A percentile compares a stretch with the other conserved stretches of the same genome.
These are phyloP conservation scores for Clarias laeviceps DNA, from an alignment of 2,797 vertebrate genomes.

Conservation along the genomic window DNA sequence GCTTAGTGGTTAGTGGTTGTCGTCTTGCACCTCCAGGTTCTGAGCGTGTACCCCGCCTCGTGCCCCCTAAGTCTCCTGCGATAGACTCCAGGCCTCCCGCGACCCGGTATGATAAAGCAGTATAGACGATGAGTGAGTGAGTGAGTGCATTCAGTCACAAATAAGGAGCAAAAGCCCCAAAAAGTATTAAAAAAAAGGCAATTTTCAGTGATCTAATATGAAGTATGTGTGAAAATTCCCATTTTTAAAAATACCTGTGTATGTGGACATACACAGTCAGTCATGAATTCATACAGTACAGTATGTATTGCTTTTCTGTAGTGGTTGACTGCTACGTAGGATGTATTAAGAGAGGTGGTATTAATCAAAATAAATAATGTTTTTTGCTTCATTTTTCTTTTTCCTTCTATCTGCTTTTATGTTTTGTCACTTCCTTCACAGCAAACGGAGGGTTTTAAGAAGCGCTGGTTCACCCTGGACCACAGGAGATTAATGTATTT, in stretches of 20 bases:
- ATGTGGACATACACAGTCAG: no score
- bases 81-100: no score
- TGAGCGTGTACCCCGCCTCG: no score
- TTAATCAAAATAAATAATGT: no score
- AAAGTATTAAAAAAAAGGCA: neutral
- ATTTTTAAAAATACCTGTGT: no score
- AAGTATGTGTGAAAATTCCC: no score
- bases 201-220: no score
- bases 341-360: no score
- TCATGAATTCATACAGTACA: neutral
- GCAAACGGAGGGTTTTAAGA: slow-evolving; percentile 90
- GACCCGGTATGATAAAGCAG: no score
- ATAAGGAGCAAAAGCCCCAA: neutral
- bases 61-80: no score
- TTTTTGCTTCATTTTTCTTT: neutral
- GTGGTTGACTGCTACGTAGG: neutral
- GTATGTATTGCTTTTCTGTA: neutral
- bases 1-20: no score
- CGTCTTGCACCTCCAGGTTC: no score
- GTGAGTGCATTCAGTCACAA: neutral
- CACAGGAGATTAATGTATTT: slow-evolving; percentile 90
- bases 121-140: neutral
- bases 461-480: slow-evolving; percentile 91
- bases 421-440: slow-evolving; percentile 55
- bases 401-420: neutral